These are phyloP conservation scores for Rhabdornis inornatus DNA, from an alignment of 2,113 vertebrate species.

Conservation along the genomic window DNA sequence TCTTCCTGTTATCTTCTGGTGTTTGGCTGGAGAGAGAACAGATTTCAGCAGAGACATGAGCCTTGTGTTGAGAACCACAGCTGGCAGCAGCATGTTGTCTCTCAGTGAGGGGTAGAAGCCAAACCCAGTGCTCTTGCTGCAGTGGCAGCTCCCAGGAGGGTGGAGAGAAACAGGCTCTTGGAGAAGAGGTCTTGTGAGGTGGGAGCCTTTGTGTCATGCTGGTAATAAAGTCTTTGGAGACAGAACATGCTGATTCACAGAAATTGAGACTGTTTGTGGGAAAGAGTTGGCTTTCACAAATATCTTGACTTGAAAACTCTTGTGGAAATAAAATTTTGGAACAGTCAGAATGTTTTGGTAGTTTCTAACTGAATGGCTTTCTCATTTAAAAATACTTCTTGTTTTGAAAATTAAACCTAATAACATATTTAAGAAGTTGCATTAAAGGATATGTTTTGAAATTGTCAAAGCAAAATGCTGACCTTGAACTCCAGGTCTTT, in stretches of 20 bases:
- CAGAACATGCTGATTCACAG: conserved; percentile 42
- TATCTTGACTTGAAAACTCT: conserved; percentile 31
- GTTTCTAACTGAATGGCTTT: conserved; percentile 21
- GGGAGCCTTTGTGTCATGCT: not conserved
- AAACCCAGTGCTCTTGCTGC: accelerated
- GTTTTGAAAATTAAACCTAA: conserved; percentile 29
- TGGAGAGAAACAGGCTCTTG: not conserved
- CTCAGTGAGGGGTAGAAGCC: not conserved
- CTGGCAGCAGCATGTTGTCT: not conserved
- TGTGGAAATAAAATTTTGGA: conserved; percentile 39
- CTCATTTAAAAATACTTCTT: conserved; percentile 35
- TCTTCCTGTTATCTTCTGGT: not conserved
- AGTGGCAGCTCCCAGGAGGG: not conserved
- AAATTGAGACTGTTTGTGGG: conserved; percentile 43
- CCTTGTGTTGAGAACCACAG: not conserved
- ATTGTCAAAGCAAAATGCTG: conserved; percentile 9
- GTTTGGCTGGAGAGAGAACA: not conserved
- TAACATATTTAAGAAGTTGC: conserved; percentile 1
- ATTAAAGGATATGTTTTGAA: conserved; percentile 13
- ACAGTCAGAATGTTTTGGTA: conserved; percentile 23
- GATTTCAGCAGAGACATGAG: not conserved
- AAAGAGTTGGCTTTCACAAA: conserved; percentile 38
- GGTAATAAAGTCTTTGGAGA: not conserved
- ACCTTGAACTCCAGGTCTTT: not conserved
- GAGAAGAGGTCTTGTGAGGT: conserved; percentile 3